Evolutionary conservation across 2,888 invertebrate genomes (phyloP).

Genomic region (Stenotaenia linearis): DNA sequence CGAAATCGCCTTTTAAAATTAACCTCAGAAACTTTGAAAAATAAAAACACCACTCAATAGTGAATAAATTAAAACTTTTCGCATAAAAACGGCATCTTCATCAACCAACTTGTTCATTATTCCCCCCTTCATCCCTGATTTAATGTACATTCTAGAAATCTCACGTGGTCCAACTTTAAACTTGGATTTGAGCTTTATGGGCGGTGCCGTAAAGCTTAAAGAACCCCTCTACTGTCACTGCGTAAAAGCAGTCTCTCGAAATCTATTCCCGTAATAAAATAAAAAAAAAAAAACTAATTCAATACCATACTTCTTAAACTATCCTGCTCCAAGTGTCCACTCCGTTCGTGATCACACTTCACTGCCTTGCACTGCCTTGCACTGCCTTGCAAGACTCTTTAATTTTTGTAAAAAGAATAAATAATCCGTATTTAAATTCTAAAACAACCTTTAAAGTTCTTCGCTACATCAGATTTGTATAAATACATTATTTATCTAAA

Average conservation of each 20-base stretch:
- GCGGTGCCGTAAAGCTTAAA: constrained; percentile 1
- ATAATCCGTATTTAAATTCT: no score
- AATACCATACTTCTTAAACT: not conserved
- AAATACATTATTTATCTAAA: no score
- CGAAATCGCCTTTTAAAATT: not conserved
- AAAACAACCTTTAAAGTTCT: no score
- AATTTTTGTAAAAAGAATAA: no score
- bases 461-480: no score
- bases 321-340: not conserved
- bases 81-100: not conserved
- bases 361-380: no score
- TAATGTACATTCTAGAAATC: constrained; percentile 7
- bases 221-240: constrained; percentile 2
- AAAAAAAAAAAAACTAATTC: constrained; percentile 2
- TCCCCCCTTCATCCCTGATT: not conserved
- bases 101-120: not conserved
- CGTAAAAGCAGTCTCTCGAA: not conserved
- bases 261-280: not conserved
- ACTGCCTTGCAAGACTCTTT: no score
- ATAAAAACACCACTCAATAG: not conserved
- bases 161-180: not conserved
- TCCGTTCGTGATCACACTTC: not conserved
- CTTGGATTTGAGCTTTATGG: constrained; percentile 15
- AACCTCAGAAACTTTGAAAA: not conserved
- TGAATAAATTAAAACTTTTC: constrained; percentile 24